These are phyloP conservation scores for Noturus placidus DNA, from an alignment of 2,113 vertebrate genomes.

Conservation along the genomic window DNA sequence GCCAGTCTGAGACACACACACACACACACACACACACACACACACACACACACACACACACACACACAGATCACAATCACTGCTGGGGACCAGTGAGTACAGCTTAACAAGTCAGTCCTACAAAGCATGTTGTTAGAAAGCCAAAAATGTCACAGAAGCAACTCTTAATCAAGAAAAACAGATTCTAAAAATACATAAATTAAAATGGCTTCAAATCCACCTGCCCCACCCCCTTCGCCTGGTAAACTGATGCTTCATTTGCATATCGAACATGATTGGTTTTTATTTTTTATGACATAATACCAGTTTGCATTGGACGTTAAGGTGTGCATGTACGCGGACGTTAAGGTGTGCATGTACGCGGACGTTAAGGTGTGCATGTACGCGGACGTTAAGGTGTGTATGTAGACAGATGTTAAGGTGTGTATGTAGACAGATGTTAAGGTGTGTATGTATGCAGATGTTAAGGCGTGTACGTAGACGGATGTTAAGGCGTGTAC, in stretches of 20 bases:
- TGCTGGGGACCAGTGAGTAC: not conserved
- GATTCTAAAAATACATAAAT: not conserved
- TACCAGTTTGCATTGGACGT: not conserved
- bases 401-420: no score
- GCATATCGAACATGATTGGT: not conserved
- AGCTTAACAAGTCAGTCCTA: no score
- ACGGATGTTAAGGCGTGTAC: no score
- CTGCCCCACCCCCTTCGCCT: not conserved
- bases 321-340: no score
- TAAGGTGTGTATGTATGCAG: not conserved
- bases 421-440: not conserved
- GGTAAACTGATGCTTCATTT: not conserved
- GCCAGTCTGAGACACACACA: constrained; percentile 78
- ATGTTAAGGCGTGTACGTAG: no score
- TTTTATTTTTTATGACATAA: not conserved
- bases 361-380: not conserved
- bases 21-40: not conserved
- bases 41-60: constrained; percentile 25
- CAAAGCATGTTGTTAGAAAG: not conserved
- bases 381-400: no score
- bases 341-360: not conserved
- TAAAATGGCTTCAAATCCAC: not conserved
- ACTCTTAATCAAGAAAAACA: no score
- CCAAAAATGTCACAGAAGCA: no score
- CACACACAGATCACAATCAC: not conserved